phyloP scores from a whole-genome alignment of 2,113 vertebrate genomes.

The Carassius auratus region DNA sequence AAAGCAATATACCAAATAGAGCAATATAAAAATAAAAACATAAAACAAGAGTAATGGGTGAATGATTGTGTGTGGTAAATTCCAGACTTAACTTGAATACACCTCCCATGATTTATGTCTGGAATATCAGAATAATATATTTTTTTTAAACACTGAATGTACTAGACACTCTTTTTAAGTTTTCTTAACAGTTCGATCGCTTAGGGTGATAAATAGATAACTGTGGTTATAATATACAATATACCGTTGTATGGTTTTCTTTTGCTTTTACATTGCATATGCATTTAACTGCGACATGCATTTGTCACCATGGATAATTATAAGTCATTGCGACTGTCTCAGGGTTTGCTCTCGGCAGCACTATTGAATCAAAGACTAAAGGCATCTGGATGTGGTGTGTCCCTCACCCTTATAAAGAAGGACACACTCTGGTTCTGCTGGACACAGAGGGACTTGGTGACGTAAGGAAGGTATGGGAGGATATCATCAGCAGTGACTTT shows the following conservation, averaged over 20 bases:
- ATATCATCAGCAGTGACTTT: neutral
- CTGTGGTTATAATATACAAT: no score
- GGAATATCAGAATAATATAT: no score
- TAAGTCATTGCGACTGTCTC: neutral
- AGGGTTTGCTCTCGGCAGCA: slow-evolving; percentile 59
- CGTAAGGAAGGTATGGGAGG: slow-evolving; percentile 38
- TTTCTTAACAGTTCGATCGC: no score
- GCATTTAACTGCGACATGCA: neutral
- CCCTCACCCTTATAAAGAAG: slow-evolving; percentile 34
- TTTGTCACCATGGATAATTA: neutral
- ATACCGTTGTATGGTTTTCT: no score
- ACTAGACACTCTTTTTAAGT: no score
- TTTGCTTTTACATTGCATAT: no score
- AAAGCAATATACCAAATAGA: neutral
- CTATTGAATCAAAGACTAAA: slow-evolving; percentile 71
- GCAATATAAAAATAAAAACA: neutral
- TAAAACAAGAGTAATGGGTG: neutral
- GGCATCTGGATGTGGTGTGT: slow-evolving; percentile 71
- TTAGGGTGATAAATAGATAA: no score
- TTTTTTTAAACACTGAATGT: no score
- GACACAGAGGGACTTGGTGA: slow-evolving; percentile 59
- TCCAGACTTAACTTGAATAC: no score
- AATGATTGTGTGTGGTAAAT: no score
- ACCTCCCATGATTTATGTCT: no score
- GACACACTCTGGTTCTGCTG: slow-evolving; percentile 52